A percentile compares a stretch with the other conserved stretches of the same genome.
Evolutionary conservation across 2,888 invertebrate genomes (phyloP).

Genomic region (Drosophila anomelani): DNA sequence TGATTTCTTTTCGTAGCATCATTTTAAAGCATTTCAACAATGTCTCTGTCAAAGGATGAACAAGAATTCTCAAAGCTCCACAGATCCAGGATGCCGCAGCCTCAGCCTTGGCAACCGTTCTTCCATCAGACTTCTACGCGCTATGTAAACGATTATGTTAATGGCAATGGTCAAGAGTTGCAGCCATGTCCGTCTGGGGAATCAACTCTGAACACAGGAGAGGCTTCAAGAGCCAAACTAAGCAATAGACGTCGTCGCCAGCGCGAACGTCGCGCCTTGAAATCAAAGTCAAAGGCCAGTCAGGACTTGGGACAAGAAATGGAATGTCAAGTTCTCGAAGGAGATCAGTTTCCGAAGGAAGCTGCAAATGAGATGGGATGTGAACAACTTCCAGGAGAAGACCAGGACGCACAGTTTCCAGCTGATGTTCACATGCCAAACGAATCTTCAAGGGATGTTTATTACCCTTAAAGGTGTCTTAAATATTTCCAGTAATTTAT

Average conservation of each 20-base stretch:
- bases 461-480: not conserved
- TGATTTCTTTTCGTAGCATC: not conserved
- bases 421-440: not conserved
- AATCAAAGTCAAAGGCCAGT: not conserved
- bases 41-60: not conserved
- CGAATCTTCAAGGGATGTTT: not conserved
- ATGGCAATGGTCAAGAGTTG: not conserved
- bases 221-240: not conserved
- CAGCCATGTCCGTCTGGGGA: not conserved
- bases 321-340: not conserved
- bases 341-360: not conserved
- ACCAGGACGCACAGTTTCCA: not conserved
- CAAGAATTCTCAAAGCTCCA: no score
- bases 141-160: not conserved
- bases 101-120: no score
- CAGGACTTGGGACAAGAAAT: not conserved
- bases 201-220: not conserved
- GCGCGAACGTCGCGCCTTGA: not conserved
- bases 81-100: no score
- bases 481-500: no score
- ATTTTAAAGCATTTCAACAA: not conserved
- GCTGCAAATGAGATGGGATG: not conserved
- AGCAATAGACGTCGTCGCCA: conserved; percentile 1
- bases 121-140: no score
- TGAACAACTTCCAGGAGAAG: not conserved